A percentile compares a stretch with the other conserved stretches of the same genome.
Evolutionary conservation across 2,888 invertebrate genomes (phyloP).

Genomic region (Mantis religiosa): DNA sequence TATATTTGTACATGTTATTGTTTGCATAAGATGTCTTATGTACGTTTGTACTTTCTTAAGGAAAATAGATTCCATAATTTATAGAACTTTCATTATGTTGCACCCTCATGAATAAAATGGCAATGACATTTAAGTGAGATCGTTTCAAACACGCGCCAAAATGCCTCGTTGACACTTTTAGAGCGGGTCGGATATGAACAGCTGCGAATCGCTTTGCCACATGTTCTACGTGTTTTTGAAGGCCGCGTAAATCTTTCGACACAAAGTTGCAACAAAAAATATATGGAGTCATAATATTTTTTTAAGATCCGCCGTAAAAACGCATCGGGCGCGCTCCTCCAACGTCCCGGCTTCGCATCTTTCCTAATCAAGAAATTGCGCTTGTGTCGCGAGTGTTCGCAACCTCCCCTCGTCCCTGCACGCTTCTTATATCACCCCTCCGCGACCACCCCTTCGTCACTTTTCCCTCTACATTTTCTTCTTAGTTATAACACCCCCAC

Average conservation of each 20-base stretch:
- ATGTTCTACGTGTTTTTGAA: background rate
- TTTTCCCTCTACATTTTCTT: constrained; percentile 9
- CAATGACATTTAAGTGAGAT: too few relatives aligned
- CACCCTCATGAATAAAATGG: too few relatives aligned
- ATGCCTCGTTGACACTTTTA: background rate
- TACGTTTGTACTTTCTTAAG: too few relatives aligned
- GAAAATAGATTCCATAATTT: too few relatives aligned
- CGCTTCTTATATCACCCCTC: background rate
- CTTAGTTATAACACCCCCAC: constrained; percentile 20
- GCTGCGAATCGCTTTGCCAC: background rate
- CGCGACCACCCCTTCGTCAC: background rate
- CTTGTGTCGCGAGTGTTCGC: too few relatives aligned
- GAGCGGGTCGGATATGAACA: background rate
- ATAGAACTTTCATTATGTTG: too few relatives aligned
- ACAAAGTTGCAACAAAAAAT: background rate
- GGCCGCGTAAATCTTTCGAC: background rate
- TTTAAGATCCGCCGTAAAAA: background rate
- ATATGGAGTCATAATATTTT: constrained; percentile 4
- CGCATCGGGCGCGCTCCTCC: background rate
- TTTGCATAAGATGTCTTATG: too few relatives aligned
- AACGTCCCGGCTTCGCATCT: background rate
- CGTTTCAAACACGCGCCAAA: background rate
- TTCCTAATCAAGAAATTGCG: background rate
- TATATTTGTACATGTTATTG: too few relatives aligned
- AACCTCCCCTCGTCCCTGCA: background rate